Conservation (phyloP, 1,140 invertebrate genomes). For the Scaptomyza hsui region DNA sequence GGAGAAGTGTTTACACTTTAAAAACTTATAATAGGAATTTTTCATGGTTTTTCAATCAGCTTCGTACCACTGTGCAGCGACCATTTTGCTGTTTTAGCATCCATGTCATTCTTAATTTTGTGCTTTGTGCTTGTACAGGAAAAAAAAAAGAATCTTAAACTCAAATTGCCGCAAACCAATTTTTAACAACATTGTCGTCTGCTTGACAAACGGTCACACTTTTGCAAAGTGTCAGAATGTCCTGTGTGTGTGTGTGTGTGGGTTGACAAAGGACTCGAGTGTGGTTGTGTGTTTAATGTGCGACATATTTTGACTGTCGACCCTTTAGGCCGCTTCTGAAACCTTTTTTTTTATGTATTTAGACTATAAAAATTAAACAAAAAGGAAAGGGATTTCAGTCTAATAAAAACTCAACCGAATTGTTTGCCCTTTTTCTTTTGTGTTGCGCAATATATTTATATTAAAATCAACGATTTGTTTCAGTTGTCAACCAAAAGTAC, state of each 20-base stretch:
- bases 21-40: no score
- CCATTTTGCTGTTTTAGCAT: conserved; percentile 42
- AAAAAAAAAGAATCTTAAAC: conserved; percentile 63
- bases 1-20: background rate
- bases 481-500: conserved; percentile 94
- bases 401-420: conserved; percentile 67
- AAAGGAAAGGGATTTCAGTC: conserved; percentile 22
- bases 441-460: conserved; percentile 42
- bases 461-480: conserved; percentile 37
- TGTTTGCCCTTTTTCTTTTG: conserved; percentile 29
- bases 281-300: conserved; percentile 49
- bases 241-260: conserved; percentile 31
- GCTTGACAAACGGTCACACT: conserved; percentile 74
- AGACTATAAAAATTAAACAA: conserved; percentile 58
- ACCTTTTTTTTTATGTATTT: conserved; percentile 48
- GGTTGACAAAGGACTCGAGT: conserved; percentile 33
- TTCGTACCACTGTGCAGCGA: conserved; percentile 42
- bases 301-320: conserved; percentile 65
- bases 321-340: background rate
- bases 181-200: conserved; percentile 46
- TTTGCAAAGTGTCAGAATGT: conserved; percentile 74
- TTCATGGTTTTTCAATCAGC: no score
- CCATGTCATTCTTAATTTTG: conserved; percentile 76
- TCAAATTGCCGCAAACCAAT: conserved; percentile 75
- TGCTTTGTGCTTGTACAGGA: conserved; percentile 25